Evolutionary conservation across 2,113 vertebrate genomes (phyloP), one percentile per base, ranked within the genome.

Genomic region (Microcebus ravelobensis): DNA sequence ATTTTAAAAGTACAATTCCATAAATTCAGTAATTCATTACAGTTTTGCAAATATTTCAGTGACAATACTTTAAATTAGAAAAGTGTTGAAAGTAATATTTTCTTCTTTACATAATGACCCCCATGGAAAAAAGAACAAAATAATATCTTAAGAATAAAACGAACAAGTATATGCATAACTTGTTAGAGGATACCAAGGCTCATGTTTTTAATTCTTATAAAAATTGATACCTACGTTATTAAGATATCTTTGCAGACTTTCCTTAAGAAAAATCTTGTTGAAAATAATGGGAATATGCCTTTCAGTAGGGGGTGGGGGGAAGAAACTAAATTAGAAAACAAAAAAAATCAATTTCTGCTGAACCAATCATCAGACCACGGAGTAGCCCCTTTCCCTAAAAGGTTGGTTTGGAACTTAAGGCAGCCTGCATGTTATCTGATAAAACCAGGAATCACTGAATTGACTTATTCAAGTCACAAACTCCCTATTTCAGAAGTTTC

Each of bases 1-100:
- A 89, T 88, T 89, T 84, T 23, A 39, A 94, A 94, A 55, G 13
- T 67, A 65, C 11, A 90, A 82, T 68, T 96, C 87, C 36, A n/a
- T 59, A 36, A 74, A 61, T 77, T 89, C 31, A 59, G 23, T 42
- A 85, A 70, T 63, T 83, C 34, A 68, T 95, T 36, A 77, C 27
- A 84, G n/a, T 50, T 87, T 36, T 73, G 7, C 17, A 93, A 50
- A 80, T 92, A 87, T 95, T 93, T 91, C 10, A 68, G 21, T 21
- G 25, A 55, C 39, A 76, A 31, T 81, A 52, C 71, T 74, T 36
- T 59, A 87, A 77, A 48, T n/a, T 1, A 31, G 6, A 87, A 71
- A 87, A 39, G 4, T 61, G 73, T 80, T 55, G 8, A 94, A 94
- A 42, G 31, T 67, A 59, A 36, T 68, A 63, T 8, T 68, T 95